Conservation (phyloP, 2,113 vertebrate genomes). For the Ascaphus truei region DNA sequence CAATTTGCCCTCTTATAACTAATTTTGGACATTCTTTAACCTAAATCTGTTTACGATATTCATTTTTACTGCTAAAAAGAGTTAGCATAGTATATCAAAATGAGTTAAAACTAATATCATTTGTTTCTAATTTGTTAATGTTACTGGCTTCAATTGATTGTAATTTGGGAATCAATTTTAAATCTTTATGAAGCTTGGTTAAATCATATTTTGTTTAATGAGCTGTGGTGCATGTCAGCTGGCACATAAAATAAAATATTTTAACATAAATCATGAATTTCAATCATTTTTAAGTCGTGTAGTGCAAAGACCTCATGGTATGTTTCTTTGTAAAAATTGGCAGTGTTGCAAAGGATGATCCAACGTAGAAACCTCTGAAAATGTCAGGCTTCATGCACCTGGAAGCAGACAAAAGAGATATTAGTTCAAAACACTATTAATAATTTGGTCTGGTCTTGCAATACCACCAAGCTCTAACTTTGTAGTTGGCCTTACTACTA, state of each 20-base stretch:
- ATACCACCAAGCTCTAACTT: background rate
- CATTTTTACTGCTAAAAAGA: no score
- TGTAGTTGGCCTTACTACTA: background rate
- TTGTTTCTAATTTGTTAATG: background rate
- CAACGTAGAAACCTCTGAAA: background rate
- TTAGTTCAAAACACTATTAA: background rate
- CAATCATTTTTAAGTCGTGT: background rate
- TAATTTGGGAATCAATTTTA: background rate
- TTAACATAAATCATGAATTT: background rate
- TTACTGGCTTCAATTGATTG: background rate
- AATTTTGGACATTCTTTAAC: no score
- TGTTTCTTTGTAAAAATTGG: background rate
- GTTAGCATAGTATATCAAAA: no score
- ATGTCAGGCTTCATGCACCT: background rate
- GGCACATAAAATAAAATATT: no score
- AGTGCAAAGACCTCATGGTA: background rate
- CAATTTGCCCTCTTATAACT: no score
- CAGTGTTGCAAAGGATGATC: background rate
- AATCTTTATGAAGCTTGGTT: background rate
- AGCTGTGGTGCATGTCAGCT: background rate
- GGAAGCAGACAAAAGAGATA: background rate
- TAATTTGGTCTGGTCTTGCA: background rate
- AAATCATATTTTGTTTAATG: background rate
- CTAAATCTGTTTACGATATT: no score
- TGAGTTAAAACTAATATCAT: no score